Conservation (phyloP, 1,140 invertebrate species). For the Nymphalis io region DNA sequence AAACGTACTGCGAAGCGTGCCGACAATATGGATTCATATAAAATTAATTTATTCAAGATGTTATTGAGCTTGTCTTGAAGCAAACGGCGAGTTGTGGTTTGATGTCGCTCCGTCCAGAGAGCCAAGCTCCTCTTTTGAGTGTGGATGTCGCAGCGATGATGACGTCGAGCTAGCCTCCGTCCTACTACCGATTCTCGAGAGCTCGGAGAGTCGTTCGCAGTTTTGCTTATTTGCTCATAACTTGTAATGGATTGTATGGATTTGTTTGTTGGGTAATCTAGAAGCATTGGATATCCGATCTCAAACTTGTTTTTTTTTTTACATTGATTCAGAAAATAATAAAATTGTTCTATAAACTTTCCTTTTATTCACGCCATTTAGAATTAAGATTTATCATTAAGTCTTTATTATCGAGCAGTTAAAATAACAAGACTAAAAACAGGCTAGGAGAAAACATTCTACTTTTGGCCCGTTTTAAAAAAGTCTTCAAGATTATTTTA, state of each 20-base stretch:
- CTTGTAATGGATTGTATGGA: conserved; percentile 4
- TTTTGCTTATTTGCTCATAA: background rate
- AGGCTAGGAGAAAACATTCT: too few relatives aligned
- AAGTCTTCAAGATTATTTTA: too few relatives aligned
- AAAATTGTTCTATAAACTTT: too few relatives aligned
- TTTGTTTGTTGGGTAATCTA: background rate
- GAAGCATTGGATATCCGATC: background rate
- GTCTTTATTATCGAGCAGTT: too few relatives aligned
- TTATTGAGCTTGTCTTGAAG: conserved; percentile 11
- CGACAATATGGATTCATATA: background rate
- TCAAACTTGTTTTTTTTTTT: background rate
- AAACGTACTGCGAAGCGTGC: conserved; percentile 6
- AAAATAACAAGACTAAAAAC: too few relatives aligned
- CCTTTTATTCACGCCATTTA: too few relatives aligned
- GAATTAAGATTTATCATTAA: too few relatives aligned
- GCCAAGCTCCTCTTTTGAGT: conserved; percentile 30
- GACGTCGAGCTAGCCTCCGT: conserved; percentile 23
- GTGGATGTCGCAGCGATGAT: conserved; percentile 5
- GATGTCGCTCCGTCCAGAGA: conserved; percentile 23
- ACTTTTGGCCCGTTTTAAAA: too few relatives aligned
- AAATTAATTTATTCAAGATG: conserved; percentile 6
- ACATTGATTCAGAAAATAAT: too few relatives aligned
- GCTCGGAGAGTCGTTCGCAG: conserved; percentile 22
- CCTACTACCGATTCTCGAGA: conserved; percentile 18
- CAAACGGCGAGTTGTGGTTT: conserved; percentile 6